These are phyloP conservation scores for Laterallus jamaicensis DNA, from an alignment of 2,113 vertebrate species.

Conservation along the genomic window DNA sequence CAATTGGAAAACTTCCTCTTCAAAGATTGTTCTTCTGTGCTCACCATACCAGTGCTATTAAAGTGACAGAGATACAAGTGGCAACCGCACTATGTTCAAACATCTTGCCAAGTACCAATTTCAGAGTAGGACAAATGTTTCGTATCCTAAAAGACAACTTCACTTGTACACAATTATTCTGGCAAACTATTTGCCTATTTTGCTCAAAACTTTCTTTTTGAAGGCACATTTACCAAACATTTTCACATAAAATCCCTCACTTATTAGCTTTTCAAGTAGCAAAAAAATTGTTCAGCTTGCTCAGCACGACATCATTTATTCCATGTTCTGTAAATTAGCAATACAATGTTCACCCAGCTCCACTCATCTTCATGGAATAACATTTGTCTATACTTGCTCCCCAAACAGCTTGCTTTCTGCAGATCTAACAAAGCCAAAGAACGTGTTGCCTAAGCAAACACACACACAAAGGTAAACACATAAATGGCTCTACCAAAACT, in stretches of 20 bases:
- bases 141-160: not conserved
- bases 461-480: not conserved
- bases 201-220: not conserved
- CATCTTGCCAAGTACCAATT: not conserved
- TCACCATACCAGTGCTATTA: not conserved
- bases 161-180: not conserved
- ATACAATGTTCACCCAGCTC: not conserved
- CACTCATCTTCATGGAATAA: not conserved
- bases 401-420: not conserved
- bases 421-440: not conserved
- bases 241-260: not conserved
- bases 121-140: not conserved
- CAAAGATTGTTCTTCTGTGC: not conserved
- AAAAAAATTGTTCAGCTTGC: not conserved
- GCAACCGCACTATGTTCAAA: not conserved
- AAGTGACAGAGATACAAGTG: not conserved
- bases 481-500: not conserved
- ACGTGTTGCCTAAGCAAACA: not conserved
- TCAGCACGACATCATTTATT: not conserved
- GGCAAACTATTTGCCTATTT: not conserved
- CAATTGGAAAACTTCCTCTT: not conserved
- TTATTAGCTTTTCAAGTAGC: not conserved
- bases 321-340: not conserved
- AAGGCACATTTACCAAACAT: not conserved
- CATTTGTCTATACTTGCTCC: not conserved